These are phyloP conservation scores for Dermochelys coriacea DNA, from an alignment of 2,797 vertebrate species.

Conservation along the genomic window DNA sequence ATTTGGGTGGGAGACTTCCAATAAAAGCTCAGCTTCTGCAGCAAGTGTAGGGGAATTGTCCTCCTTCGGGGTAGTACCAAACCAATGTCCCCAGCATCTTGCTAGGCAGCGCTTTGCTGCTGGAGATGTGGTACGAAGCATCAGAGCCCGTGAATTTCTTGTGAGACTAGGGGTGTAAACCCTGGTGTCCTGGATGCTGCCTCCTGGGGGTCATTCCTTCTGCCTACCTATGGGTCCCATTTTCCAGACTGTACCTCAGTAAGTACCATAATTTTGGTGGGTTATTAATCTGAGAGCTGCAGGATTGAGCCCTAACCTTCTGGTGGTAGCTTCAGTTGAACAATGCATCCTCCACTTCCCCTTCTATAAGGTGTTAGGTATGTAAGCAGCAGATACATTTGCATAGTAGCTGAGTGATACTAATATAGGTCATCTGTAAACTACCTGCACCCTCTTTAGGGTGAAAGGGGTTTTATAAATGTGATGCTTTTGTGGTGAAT, in stretches of 20 bases:
- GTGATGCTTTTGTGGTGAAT: background rate
- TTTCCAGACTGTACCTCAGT: background rate
- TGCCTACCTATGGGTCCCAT: background rate
- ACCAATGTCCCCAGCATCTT: fast-evolving
- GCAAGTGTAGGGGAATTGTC: background rate
- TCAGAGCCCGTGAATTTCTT: background rate
- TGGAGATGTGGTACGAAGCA: fast-evolving
- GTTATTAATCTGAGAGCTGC: background rate
- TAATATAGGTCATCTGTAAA: background rate
- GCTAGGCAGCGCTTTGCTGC: fast-evolving
- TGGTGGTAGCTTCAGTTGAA: fast-evolving
- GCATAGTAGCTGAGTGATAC: background rate
- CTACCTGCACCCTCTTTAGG: background rate
- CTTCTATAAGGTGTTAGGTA: fast-evolving
- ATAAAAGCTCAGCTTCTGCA: background rate
- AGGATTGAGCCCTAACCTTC: background rate
- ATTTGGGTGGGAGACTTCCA: fast-evolving
- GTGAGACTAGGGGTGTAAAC: background rate
- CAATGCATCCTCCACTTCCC: background rate
- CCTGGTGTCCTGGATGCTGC: background rate
- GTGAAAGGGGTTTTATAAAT: background rate
- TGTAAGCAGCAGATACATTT: background rate
- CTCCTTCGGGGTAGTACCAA: background rate
- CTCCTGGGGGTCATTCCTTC: background rate
- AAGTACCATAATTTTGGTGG: background rate